A percentile compares a stretch with the other conserved stretches of the same genome.
These are phyloP conservation scores for Chloroclystis v-ata DNA, from an alignment of 2,888 invertebrate species.

Conservation along the genomic window DNA sequence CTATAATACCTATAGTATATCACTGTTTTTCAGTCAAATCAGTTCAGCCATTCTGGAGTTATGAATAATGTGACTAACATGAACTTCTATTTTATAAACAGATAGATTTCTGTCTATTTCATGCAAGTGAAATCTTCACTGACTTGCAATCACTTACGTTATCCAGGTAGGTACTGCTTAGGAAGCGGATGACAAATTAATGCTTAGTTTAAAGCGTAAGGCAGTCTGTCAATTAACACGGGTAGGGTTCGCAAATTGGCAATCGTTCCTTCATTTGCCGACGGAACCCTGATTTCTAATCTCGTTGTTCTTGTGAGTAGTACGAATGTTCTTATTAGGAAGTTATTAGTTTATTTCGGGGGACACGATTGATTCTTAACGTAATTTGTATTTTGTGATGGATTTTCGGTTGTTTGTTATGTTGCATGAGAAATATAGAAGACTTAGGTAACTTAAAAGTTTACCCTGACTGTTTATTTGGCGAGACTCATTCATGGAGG, in stretches of 20 bases:
- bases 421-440: neutral
- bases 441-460: neutral
- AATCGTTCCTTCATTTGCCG: conserved; percentile 73
- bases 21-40: too few species aligned
- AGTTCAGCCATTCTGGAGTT: too few species aligned
- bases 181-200: conserved; percentile 73
- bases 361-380: conserved; percentile 37
- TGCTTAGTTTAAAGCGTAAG: conserved; percentile 70
- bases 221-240: conserved; percentile 73
- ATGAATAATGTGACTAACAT: too few species aligned
- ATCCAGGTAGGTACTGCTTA: conserved; percentile 17
- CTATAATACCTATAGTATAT: too few species aligned
- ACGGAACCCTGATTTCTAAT: conserved; percentile 56
- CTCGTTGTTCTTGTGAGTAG: conserved; percentile 35
- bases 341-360: conserved; percentile 50
- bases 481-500: too few species aligned
- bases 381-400: conserved; percentile 34
- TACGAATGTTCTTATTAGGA: conserved; percentile 16
- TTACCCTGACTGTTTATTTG: too few species aligned
- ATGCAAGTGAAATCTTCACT: too few species aligned
- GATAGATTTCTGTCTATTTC: too few species aligned
- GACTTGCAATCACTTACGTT: neutral
- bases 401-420: conserved; percentile 39
- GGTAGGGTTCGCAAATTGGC: conserved; percentile 75
- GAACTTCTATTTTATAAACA: too few species aligned